Evolutionary conservation across 2,888 invertebrate genomes (phyloP).

Genomic region (Nasonovia ribisnigri): DNA sequence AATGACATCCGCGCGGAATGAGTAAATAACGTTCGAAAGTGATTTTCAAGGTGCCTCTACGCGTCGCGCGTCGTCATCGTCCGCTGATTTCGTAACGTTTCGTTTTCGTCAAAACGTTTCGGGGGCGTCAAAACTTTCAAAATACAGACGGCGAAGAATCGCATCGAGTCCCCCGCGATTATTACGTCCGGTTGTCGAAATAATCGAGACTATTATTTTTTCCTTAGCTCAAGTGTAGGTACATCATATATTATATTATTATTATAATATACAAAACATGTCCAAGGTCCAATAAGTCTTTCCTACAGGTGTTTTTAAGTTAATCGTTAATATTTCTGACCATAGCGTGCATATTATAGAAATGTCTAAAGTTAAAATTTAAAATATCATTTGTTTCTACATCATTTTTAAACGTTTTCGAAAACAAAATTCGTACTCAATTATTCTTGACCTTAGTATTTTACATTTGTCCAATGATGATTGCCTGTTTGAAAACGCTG

Average conservation of each 20-base stretch:
- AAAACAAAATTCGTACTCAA: neutral
- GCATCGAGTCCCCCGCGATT: conserved; percentile 1
- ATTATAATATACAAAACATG: neutral
- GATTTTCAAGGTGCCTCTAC: conserved; percentile 36
- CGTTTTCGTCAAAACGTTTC: neutral
- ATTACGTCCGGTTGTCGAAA: conserved; percentile 8
- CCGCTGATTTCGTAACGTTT: conserved; percentile 33
- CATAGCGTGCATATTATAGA: neutral
- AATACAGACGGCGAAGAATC: neutral
- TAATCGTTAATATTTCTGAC: neutral
- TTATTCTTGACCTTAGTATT: neutral
- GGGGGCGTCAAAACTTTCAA: conserved; percentile 12
- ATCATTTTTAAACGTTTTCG: neutral
- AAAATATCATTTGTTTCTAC: neutral
- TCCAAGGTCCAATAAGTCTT: neutral
- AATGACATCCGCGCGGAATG: conserved; percentile 33
- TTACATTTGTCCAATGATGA: neutral
- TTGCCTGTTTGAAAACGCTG: neutral
- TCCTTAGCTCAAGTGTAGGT: neutral
- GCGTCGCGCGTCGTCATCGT: neutral
- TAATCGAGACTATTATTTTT: neutral
- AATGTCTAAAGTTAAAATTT: neutral
- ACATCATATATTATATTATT: neutral
- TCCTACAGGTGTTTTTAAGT: neutral
- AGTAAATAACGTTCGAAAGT: conserved; percentile 49